Evolutionary conservation across 2,888 invertebrate species (phyloP).

Genomic region (Apamea monoglypha): DNA sequence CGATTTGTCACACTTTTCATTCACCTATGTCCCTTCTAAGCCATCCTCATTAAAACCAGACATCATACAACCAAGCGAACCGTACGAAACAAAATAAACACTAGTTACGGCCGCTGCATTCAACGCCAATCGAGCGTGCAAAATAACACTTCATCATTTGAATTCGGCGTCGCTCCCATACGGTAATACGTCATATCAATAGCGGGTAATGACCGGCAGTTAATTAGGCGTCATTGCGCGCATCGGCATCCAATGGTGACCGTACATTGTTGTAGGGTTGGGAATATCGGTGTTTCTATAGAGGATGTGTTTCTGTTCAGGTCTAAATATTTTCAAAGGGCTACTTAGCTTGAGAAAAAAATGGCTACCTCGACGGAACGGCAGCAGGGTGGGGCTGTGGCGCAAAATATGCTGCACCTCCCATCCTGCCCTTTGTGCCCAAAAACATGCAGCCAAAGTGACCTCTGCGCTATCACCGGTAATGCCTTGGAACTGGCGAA

Average conservation of each 20-base stretch:
- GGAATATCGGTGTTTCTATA: not conserved
- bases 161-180: conserved; percentile 61
- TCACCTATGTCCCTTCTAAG: not conserved
- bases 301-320: not conserved
- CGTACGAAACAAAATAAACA: conserved; percentile 50
- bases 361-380: no score
- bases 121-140: conserved; percentile 53
- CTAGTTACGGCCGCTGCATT: conserved; percentile 57
- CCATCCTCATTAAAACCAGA: conserved; percentile 15
- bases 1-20: not conserved
- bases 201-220: conserved; percentile 64
- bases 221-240: conserved; percentile 67
- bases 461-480: no score
- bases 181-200: conserved; percentile 68
- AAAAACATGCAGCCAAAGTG: no score
- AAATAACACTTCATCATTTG: conserved; percentile 68
- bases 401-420: no score
- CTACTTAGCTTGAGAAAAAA: not conserved
- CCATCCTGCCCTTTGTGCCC: no score
- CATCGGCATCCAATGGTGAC: conserved; percentile 70
- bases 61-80: conserved; percentile 23
- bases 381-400: no score
- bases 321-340: not conserved
- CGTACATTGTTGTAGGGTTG: conserved; percentile 57
- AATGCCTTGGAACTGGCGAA: no score